Base-by-base conservation (phyloP, 2,113 vertebrate species). In the Microcebus lehilahytsara region DNA sequence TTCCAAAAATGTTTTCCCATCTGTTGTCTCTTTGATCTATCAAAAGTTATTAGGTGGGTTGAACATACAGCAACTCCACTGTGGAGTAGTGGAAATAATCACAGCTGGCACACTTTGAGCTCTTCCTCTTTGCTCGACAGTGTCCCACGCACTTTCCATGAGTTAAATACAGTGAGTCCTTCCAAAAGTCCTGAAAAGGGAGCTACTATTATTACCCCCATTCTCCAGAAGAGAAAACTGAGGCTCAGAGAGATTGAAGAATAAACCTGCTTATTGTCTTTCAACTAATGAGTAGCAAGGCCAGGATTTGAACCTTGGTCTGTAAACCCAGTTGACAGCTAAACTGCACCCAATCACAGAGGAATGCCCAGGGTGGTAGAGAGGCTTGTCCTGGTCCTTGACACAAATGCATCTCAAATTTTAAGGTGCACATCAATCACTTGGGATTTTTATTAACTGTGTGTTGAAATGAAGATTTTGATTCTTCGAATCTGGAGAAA, bases 1-100 rank as follows among this genome's bases (percentile, higher is more conserved):
- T 94, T 95, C 95, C n/a, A 83, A 89, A 95, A 94, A 78, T 77
- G 13, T 80, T 93, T 96, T 40, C 23, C 81, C 85, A 95, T 42
- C 80, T 93, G 85, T 75, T 93, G 75, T 96, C 62, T 87, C 80
- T 80, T 90, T 80, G 51, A 80, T 80, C 71, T 91, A 85, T 78
- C 69, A 16, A 71, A 94, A 91, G 64, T 74, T 62, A 91, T 88
- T 46, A 66, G 60, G 90, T 62, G 60, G 94, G 23, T 51, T 95
- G 72, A 80, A 78, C 10, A 53, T 56, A 80, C 81, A 94, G 46
- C 60, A 81, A 62, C 30, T 14, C 46, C 53, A 72, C 49, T 4
- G 46, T 11, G 62, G 71, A 78, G 32, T 42, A 77, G 32, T 40
- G 53, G 81, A 60, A 91, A 83, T 40, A 56, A 85, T n/a, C 53